Percentiles rank a stretch among this genome's conserved stretches.
Conservation (phyloP, 1,140 invertebrate species). For the Cotesia typhae region DNA sequence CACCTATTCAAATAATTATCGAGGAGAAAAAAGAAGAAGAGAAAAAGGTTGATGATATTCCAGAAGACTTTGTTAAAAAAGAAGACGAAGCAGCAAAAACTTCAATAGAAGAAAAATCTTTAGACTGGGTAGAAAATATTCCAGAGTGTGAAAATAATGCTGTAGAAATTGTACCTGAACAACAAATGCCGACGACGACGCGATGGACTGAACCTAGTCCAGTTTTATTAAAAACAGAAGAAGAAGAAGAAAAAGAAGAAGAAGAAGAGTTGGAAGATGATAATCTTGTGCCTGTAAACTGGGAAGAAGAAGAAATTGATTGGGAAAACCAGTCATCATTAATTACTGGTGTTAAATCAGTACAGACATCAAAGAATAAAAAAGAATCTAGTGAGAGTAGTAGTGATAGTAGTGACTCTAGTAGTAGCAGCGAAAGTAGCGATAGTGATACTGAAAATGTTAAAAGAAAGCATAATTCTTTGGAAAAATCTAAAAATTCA, state of each 20-base stretch:
- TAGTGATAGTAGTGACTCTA: slow-evolving; percentile 25
- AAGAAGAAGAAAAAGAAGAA: slow-evolving; percentile 38
- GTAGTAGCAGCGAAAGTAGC: slow-evolving; percentile 21
- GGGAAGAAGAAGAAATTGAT: slow-evolving; percentile 58
- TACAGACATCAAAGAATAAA: slow-evolving; percentile 41
- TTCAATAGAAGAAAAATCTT: background rate
- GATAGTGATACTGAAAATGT: slow-evolving; percentile 15
- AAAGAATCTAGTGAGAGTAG: slow-evolving; percentile 24
- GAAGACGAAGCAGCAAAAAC: background rate
- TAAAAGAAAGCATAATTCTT: background rate
- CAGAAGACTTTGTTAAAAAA: slow-evolving; percentile 25
- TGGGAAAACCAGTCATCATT: slow-evolving; percentile 47
- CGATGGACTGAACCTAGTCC: slow-evolving; percentile 47
- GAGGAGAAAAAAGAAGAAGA: slow-evolving; percentile 4
- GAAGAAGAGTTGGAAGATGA: slow-evolving; percentile 46
- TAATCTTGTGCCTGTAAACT: slow-evolving; percentile 52
- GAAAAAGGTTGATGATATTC: slow-evolving; percentile 7
- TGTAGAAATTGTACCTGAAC: background rate
- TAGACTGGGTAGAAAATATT: slow-evolving; percentile 13
- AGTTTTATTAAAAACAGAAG: slow-evolving; percentile 31
- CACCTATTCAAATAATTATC: background rate
- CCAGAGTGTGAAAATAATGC: slow-evolving; percentile 31
- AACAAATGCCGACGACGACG: slow-evolving; percentile 43
- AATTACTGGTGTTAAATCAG: slow-evolving; percentile 24
- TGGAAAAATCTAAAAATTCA: background rate